Conservation (phyloP, 2,888 invertebrate species). For the Patella pellucida region DNA sequence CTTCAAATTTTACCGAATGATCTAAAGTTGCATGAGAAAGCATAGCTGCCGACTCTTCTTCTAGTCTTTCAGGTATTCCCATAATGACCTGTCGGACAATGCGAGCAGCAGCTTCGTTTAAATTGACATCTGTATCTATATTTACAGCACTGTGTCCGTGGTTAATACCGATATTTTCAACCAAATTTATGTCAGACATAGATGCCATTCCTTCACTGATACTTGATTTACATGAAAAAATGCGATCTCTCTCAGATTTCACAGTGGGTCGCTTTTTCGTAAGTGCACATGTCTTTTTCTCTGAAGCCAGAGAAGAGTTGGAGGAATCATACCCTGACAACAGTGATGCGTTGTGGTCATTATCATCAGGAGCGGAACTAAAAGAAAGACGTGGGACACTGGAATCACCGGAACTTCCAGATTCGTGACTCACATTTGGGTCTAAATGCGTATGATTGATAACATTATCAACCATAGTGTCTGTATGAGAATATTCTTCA, state of each 20-base stretch:
- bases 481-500: not conserved
- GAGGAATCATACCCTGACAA: not conserved
- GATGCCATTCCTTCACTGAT: not conserved
- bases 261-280: not conserved
- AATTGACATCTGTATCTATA: not conserved
- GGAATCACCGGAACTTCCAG: not conserved
- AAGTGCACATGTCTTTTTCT: not conserved
- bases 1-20: not conserved
- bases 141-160: not conserved
- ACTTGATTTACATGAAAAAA: not conserved
- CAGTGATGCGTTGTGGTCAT: not conserved
- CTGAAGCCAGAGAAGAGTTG: not conserved
- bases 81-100: conserved; percentile 41
- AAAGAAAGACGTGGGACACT: not conserved
- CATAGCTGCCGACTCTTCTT: not conserved
- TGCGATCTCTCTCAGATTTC: not conserved
- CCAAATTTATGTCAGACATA: not conserved
- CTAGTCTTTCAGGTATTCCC: conserved; percentile 30
- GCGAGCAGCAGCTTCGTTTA: conserved; percentile 33
- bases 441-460: not conserved
- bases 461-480: not conserved
- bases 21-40: not conserved
- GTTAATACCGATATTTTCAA: not conserved
- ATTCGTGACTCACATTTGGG: not conserved
- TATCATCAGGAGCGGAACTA: not conserved